A percentile compares a stretch with the other conserved stretches of the same genome.
Evolutionary conservation across 2,888 invertebrate species (phyloP).

Genomic region (Dryomyza anilis): DNA sequence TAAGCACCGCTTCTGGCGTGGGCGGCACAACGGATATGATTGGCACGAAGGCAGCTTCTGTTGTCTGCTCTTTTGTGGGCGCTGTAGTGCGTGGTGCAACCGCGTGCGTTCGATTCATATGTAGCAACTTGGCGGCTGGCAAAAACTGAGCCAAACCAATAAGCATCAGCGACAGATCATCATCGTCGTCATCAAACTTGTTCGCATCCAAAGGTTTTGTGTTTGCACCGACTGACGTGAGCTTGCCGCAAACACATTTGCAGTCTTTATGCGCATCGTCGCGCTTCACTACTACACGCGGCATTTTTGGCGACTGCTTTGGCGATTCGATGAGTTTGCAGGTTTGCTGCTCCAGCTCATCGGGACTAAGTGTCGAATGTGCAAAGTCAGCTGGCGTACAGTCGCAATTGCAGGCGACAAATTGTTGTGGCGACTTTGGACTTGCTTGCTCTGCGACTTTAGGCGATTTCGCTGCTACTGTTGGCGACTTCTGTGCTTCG

Average conservation of each 20-base stretch:
- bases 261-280: conserved; percentile 43
- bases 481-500: conserved; percentile 31
- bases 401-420: conserved; percentile 55
- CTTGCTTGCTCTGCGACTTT: too few species aligned
- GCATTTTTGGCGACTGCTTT: conserved; percentile 43
- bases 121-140: conserved; percentile 64
- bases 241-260: conserved; percentile 45
- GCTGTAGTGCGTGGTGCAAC: conserved; percentile 15
- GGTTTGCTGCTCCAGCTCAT: conserved; percentile 58
- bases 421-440: conserved; percentile 20
- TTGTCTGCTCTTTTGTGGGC: background rate
- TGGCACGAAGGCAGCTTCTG: conserved; percentile 61
- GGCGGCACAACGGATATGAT: conserved; percentile 78
- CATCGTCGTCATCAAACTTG: conserved; percentile 64
- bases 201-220: background rate
- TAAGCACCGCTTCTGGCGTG: conserved; percentile 68
- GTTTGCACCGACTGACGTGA: background rate
- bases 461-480: conserved; percentile 28
- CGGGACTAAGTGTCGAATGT: conserved; percentile 54
- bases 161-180: conserved; percentile 70
- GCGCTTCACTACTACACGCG: conserved; percentile 13
- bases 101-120: conserved; percentile 44
- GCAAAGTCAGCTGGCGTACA: conserved; percentile 58
- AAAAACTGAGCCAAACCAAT: conserved; percentile 68
- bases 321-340: conserved; percentile 59